Percentiles rank a stretch among this genome's conserved stretches.
These are phyloP conservation scores for Macaria liturata DNA, from an alignment of 2,888 invertebrate genomes.

Conservation along the genomic window DNA sequence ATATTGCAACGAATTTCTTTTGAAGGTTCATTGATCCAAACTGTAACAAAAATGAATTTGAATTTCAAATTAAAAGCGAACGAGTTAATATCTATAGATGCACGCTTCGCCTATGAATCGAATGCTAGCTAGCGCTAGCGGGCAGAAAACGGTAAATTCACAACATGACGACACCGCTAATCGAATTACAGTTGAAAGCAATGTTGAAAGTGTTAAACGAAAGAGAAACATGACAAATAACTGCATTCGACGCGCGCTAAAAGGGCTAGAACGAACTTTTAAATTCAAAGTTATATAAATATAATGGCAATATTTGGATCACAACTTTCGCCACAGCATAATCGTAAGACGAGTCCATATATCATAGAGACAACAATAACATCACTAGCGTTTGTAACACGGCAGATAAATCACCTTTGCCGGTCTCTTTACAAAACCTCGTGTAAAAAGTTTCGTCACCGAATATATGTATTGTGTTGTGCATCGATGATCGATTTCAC, in stretches of 20 bases:
- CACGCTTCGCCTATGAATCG: conserved; percentile 47
- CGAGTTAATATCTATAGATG: conserved; percentile 47
- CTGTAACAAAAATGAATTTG: conserved; percentile 31
- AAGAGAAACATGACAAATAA: conserved; percentile 15
- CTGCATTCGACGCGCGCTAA: conserved; percentile 1
- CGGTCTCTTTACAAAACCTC: conserved; percentile 52
- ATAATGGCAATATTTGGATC: conserved; percentile 17
- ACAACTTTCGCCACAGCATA: conserved; percentile 26
- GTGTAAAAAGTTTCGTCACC: conserved; percentile 59
- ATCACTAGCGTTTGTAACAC: conserved; percentile 54
- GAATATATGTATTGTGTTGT: conserved; percentile 50
- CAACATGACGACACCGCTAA: conserved; percentile 55
- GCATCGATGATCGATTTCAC: conserved; percentile 59
- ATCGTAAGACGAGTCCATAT: conserved; percentile 26
- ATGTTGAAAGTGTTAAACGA: conserved; percentile 37
- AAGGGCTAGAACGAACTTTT: not conserved
- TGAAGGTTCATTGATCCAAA: conserved; percentile 29
- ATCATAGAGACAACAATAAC: conserved; percentile 45
- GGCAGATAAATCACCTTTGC: conserved; percentile 55
- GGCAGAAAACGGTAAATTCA: conserved; percentile 45
- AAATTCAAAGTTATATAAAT: conserved; percentile 4
- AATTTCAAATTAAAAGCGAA: conserved; percentile 31
- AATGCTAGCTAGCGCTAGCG: conserved; percentile 34
- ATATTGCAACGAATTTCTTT: not conserved
- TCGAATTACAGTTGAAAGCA: conserved; percentile 51